Base-by-base conservation (phyloP, 2,888 invertebrate genomes). In the Lasioglossum oenotherae region DNA sequence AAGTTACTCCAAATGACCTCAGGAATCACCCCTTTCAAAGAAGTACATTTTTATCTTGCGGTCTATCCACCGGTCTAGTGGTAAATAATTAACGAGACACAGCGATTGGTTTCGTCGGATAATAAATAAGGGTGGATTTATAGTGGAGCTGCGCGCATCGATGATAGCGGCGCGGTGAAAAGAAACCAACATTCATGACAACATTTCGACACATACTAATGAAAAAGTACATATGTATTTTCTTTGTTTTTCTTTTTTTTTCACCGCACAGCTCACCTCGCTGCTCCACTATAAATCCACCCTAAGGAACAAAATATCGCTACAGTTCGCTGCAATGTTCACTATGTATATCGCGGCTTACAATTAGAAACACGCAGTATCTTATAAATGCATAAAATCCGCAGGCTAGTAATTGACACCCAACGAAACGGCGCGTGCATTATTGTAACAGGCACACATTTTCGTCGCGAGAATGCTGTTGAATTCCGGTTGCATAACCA, bases 401-500 rank as follows among this genome's bases (percentile, higher is more conserved):
- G 35, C 35, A 35, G 35, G 38, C 19, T 23, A 41, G 71, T 71
- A 71, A 41, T 41, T 41, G 41, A 23, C 16, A 23, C 16, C 41
- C 12, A 69, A 49, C 27, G 16, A 53, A 46, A 78, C 44, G 80
- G 49, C 71, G 57, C 67, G 41, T 57, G 69, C 71, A 46, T 44
- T 77, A 38, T 76, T 60, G 60, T 44, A 74, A 67, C 67, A 67
- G 67, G 67, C 74, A 83, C 80, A 84, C 79, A 83, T 85, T 86
- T 85, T 83, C 80, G 77, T 74, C 78, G 74, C 84, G 82, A 85
- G 81, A 84, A 83, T 78, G 74, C 71, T 72, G 82, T 81, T 88
- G 86, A 91, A 92, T 84, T 89, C 72, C 74, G 35, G 83, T 93
- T 93, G 88, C 88, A 80, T 92, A 93, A 81, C 91, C 92, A 92